Percentiles rank a stretch among this genome's conserved stretches.
Conservation (phyloP, 37 sponge, comb jelly and placozoan species). For the Ianthella basta region DNA sequence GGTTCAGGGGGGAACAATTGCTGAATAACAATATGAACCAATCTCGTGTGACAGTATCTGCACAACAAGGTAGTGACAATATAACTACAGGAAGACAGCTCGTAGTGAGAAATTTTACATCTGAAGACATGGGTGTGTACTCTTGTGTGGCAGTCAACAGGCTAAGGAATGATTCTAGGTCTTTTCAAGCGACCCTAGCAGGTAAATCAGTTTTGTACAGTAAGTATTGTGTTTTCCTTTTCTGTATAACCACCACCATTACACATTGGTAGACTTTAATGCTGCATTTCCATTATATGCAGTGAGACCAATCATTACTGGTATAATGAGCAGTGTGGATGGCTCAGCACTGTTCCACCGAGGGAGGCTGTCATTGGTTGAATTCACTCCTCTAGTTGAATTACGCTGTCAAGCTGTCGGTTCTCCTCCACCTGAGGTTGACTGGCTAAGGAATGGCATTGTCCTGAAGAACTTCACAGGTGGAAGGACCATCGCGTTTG, state of each 20-base stretch:
- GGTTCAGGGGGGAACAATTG: neutral
- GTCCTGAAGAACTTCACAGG: neutral
- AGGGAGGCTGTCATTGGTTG: neutral
- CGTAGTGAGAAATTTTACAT: neutral
- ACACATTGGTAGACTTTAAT: neutral
- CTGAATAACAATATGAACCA: neutral
- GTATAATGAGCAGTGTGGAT: neutral
- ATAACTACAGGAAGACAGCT: neutral
- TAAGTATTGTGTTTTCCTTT: neutral
- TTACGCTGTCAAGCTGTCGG: neutral
- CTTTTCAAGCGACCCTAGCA: neutral
- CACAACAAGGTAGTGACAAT: too few relatives aligned
- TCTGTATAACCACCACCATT: neutral
- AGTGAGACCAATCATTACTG: slow-evolving; percentile 24
- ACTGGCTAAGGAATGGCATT: slow-evolving; percentile 5
- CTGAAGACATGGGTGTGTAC: neutral
- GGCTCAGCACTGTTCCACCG: neutral
- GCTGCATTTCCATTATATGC: neutral
- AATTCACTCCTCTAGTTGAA: neutral
- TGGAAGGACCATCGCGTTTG: neutral
- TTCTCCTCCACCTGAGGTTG: neutral
- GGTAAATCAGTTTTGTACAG: neutral
- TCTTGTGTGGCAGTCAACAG: neutral
- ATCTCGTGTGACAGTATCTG: neutral
- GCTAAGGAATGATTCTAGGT: neutral